Evolutionary conservation across 2,797 vertebrate genomes (phyloP).

Genomic region (Monodelphis domestica): DNA sequence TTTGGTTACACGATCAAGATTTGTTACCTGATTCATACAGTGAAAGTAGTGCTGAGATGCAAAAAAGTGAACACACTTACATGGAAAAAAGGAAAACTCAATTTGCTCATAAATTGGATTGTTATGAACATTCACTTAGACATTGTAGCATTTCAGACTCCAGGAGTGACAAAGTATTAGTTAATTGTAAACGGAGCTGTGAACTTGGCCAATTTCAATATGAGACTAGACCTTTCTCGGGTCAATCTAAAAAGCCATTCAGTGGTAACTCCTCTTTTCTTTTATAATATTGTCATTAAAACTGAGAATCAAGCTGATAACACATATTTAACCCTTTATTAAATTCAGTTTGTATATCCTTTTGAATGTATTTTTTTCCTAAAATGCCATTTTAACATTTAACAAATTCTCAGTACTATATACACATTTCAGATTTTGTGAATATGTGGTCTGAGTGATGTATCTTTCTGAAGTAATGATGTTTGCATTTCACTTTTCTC

Average conservation of each 20-base stretch:
- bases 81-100: conserved; percentile 49
- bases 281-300: conserved; percentile 38
- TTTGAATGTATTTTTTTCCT: conserved; percentile 50
- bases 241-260: conserved; percentile 59
- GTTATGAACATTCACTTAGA: conserved; percentile 49
- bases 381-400: conserved; percentile 45
- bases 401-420: not conserved
- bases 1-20: conserved; percentile 84
- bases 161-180: conserved; percentile 57
- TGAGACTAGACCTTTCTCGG: conserved; percentile 34
- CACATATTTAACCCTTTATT: conserved; percentile 22
- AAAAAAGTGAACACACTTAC: conserved; percentile 32
- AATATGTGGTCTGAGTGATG: conserved; percentile 50
- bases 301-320: conserved; percentile 40
- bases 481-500: conserved; percentile 47
- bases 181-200: conserved; percentile 41
- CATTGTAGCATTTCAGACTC: conserved; percentile 32
- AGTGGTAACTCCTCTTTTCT: conserved; percentile 79
- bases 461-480: not conserved
- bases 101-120: conserved; percentile 42
- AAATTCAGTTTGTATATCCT: conserved; percentile 13
- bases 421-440: conserved; percentile 30
- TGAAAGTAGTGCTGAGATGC: conserved; percentile 6
- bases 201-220: conserved; percentile 33
- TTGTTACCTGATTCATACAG: conserved; percentile 65